Evolutionary conservation across 2,888 invertebrate species (phyloP).

Genomic region (Pammene aurita): DNA sequence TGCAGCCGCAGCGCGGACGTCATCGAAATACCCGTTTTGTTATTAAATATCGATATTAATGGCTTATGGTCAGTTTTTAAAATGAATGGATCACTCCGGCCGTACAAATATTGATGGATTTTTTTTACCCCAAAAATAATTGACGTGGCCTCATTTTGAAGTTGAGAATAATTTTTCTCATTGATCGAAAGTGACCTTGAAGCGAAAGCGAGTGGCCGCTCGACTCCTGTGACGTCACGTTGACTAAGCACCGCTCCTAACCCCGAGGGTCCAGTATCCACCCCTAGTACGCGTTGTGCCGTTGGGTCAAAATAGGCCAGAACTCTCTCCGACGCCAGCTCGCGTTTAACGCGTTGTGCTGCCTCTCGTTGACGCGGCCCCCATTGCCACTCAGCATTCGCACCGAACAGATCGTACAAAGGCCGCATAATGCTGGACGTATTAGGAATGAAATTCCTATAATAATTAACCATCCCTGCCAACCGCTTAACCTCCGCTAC

Average conservation of each 20-base stretch:
- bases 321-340: conserved; percentile 40
- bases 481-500: conserved; percentile 8
- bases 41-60: too few species aligned
- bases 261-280: conserved; percentile 41
- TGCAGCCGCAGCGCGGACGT: too few species aligned
- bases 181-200: conserved; percentile 31
- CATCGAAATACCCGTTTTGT: too few species aligned
- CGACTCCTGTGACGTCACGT: conserved; percentile 14
- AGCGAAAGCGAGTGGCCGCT: conserved; percentile 39
- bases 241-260: conserved; percentile 41
- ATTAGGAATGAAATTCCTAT: conserved; percentile 9
- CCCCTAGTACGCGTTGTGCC: conserved; percentile 35
- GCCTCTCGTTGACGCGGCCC: conserved; percentile 2
- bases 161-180: too few species aligned
- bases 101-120: too few species aligned
- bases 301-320: conserved; percentile 42
- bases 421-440: conserved; percentile 30
- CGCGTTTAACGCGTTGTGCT: conserved; percentile 8
- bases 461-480: conserved; percentile 6
- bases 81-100: conserved; percentile 27
- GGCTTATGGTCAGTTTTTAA: conserved; percentile 32
- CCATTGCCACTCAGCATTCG: conserved; percentile 28
- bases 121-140: too few species aligned
- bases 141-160: too few species aligned
- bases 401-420: conserved; percentile 22